Evolutionary conservation across 1,140 invertebrate species (phyloP), one percentile per base, ranked within the genome.

Genomic region (Periplaneta americana): DNA sequence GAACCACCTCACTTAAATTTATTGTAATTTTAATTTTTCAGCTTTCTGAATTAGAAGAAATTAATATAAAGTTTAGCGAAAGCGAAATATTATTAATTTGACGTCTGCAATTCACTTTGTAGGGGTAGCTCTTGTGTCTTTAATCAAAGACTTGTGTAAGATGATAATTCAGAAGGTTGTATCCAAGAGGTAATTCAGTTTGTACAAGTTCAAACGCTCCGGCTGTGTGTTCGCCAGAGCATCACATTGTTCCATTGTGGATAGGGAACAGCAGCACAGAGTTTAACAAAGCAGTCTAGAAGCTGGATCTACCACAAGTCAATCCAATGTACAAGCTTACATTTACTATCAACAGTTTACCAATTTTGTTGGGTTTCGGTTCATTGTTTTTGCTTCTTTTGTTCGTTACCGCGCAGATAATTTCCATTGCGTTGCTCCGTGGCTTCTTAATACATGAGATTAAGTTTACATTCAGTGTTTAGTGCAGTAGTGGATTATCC

Each of bases 301-400:
- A n/a, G 48, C n/a, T 66, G 48, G 48, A 66, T n/a, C n/a, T 66
- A 66, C n/a, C 22, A 66, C 48, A 66, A 28, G 22, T 66, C 22
- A 9, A 28, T n/a, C n/a, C n/a, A 66, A 0, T 66, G 48, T 6
- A n/a, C n/a, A 28, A 66, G 48, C 6, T 66, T 66, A 66, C 22
- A 66, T 83, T 81, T 84, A 83, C 81, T 78, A 84, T 78, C 31
- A 33, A 81, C 79, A 80, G 80, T 82, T 82, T 74, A 28, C 48
- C 4, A 66, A 28, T 66, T 66, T 48, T 66, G 22, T 28, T 66
- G 4, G 48, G 15, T 22, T 48, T 48, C 4, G 15, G 39, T 8
- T 48, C 17, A 48, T 22, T 48, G 39, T 48, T 48, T 15, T 15
- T 48, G 39, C 4, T 11, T 66, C 48, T 66, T 3, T 28, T 66